A percentile compares a stretch with the other conserved stretches of the same genome.
phyloP scores from a whole-genome alignment of 35 echinoderm and acorn worm genomes.

The Chiridota heheva region DNA sequence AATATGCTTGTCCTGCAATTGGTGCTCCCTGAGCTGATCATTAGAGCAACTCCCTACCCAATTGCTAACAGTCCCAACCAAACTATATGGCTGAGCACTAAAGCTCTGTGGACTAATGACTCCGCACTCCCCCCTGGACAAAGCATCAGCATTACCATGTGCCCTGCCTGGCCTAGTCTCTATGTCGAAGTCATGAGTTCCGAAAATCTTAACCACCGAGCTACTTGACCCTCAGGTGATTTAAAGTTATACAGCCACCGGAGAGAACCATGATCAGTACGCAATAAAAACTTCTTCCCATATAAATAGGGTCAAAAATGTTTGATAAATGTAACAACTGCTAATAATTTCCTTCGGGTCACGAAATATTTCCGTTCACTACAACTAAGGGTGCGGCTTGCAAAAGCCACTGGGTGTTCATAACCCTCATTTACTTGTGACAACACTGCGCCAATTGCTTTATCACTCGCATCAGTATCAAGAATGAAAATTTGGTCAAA shows the following conservation, averaged over 20 bases:
- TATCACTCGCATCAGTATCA: constrained; percentile 31
- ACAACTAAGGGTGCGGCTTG: constrained; percentile 12
- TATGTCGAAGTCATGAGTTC: constrained; percentile 31
- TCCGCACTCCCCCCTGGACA: constrained; percentile 1
- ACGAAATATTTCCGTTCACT: constrained; percentile 38
- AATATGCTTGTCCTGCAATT: not conserved
- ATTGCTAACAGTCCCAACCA: not conserved
- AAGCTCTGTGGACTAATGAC: too few relatives aligned
- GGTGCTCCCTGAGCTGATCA: not conserved
- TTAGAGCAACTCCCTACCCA: not conserved
- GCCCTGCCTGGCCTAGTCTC: constrained; percentile 24
- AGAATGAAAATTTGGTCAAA: constrained; percentile 25
- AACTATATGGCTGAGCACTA: not conserved
- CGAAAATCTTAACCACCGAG: constrained; percentile 46
- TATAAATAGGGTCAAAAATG: constrained; percentile 36
- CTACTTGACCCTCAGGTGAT: constrained; percentile 47
- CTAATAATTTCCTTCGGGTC: constrained; percentile 36
- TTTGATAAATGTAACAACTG: constrained; percentile 30
- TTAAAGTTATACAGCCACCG: constrained; percentile 43
- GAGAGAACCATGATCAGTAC: constrained; percentile 47
- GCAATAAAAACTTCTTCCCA: constrained; percentile 28
- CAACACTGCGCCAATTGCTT: constrained; percentile 28
- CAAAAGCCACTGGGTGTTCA: constrained; percentile 22
- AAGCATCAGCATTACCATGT: constrained; percentile 45
- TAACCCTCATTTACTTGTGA: constrained; percentile 13